Evolutionary conservation across 1,140 invertebrate species (phyloP).

Genomic region (Conus ventricosus): DNA sequence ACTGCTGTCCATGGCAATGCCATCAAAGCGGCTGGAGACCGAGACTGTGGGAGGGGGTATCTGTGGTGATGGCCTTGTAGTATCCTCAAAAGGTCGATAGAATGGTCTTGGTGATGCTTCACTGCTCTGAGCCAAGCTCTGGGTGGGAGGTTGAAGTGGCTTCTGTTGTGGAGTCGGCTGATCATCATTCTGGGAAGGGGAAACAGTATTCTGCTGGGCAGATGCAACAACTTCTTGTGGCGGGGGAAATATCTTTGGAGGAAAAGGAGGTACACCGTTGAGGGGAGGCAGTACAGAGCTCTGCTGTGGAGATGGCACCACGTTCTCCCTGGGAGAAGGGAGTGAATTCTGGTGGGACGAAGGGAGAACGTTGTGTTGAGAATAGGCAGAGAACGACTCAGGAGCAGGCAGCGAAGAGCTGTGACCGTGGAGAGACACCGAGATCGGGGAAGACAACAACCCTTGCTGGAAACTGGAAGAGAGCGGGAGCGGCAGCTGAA

Average conservation of each 20-base stretch:
- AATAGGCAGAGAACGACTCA: background rate
- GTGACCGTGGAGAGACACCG: background rate
- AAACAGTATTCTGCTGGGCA: background rate
- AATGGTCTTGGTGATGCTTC: slow-evolving; percentile 2
- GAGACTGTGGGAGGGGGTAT: background rate
- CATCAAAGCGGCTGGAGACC: background rate
- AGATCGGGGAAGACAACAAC: background rate
- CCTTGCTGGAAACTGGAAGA: background rate
- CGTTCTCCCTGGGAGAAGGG: too few relatives aligned
- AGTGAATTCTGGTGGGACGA: too few relatives aligned
- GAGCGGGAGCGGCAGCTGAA: background rate
- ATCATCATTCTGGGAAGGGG: background rate
- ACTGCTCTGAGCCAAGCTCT: background rate
- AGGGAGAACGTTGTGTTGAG: background rate
- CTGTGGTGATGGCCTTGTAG: background rate
- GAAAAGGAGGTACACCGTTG: background rate
- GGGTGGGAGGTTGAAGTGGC: background rate
- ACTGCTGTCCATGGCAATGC: background rate
- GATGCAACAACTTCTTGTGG: too few relatives aligned
- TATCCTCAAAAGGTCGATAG: slow-evolving; percentile 28
- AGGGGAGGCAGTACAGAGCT: too few relatives aligned
- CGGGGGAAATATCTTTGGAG: background rate
- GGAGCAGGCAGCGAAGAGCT: background rate
- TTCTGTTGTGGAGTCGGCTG: background rate
- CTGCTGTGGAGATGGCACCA: too few relatives aligned